Evolutionary conservation across 1,140 invertebrate genomes (phyloP), one percentile per base, ranked within the genome.

Genomic region (Melitaea cinxia): DNA sequence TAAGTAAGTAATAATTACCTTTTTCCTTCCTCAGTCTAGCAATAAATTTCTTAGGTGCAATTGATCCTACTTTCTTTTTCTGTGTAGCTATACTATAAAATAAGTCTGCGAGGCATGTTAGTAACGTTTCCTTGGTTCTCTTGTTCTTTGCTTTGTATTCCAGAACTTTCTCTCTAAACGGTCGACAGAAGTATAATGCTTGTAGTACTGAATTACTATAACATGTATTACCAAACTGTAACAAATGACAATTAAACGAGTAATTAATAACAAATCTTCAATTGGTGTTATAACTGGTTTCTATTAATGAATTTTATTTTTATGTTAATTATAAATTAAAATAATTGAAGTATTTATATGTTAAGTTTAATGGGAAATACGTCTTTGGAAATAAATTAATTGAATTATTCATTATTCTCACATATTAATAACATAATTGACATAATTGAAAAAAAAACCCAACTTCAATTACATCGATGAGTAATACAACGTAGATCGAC

Each of bases 41-140:
- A 79, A 99, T 99, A 91, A 99, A 99, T 89, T 99, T 99, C 92
- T 99, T 99, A 71, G 99, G 99, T 53, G 99, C 98, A 86, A 99
- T 98, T 37, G 98, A 99, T 37, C 99, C 99, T 66, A 99, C 98
- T 94, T 99, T 99, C 89, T 99, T 99, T 93, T 99, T 99, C 83
- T 99, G 99, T 3, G 98, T 99, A 1, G 98, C 98, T 88, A 99
- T 99, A 89, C 95, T 99, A 91, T 99, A 97, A 92, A 99, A 99
- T 21, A 99, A 93, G 92, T 99, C 99, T 61, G 98, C 98, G 68
- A 99, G 92, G 91, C 98, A 99, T 80, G 98, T 98, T 70, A 99
- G 92, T 64, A 99, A 91, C 17, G 98, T 99, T 91, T 99, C 99
- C 91, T 99, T 99, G 69, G 97, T 98, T 87, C 98, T 93, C 88